phyloP scores from a whole-genome alignment of 1,140 invertebrate genomes.

The Coenobita brevimanus region DNA sequence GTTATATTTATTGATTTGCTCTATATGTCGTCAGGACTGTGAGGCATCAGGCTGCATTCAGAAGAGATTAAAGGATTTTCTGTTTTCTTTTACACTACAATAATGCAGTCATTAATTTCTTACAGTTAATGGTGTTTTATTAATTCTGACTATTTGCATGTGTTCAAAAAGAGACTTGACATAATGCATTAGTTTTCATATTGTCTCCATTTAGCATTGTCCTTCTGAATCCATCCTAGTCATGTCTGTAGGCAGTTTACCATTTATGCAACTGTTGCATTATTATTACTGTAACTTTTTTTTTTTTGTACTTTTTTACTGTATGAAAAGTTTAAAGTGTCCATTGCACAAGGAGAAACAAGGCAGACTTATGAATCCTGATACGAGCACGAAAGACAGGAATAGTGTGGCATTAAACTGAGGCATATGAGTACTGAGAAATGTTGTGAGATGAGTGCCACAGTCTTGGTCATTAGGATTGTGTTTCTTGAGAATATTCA shows the following conservation, averaged over 20 bases:
- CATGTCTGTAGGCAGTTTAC: constrained; percentile 41
- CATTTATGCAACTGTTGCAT: constrained; percentile 43
- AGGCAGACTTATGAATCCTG: constrained; percentile 34
- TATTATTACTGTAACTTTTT: too few relatives aligned
- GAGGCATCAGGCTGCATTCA: constrained; percentile 38
- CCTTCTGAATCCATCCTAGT: constrained; percentile 36
- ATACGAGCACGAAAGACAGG: not conserved
- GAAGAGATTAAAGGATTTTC: constrained; percentile 20
- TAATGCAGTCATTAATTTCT: too few relatives aligned
- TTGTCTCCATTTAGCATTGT: too few relatives aligned
- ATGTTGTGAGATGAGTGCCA: constrained; percentile 18
- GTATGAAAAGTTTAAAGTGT: constrained; percentile 46
- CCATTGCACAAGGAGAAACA: constrained; percentile 57
- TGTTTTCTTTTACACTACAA: too few relatives aligned
- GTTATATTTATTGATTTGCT: constrained; percentile 47
- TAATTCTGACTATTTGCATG: too few relatives aligned
- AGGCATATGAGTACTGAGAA: too few relatives aligned
- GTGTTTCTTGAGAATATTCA: constrained; percentile 12
- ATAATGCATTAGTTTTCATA: too few relatives aligned
- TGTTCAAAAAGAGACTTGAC: too few relatives aligned
- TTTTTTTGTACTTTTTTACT: constrained; percentile 63
- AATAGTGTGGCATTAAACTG: not conserved
- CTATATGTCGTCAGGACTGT: constrained; percentile 41
- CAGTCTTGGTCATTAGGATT: constrained; percentile 17
- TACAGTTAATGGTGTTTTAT: too few relatives aligned